phyloP scores from a whole-genome alignment of 2,797 vertebrate genomes.

The Limnodromus scolopaceus region DNA sequence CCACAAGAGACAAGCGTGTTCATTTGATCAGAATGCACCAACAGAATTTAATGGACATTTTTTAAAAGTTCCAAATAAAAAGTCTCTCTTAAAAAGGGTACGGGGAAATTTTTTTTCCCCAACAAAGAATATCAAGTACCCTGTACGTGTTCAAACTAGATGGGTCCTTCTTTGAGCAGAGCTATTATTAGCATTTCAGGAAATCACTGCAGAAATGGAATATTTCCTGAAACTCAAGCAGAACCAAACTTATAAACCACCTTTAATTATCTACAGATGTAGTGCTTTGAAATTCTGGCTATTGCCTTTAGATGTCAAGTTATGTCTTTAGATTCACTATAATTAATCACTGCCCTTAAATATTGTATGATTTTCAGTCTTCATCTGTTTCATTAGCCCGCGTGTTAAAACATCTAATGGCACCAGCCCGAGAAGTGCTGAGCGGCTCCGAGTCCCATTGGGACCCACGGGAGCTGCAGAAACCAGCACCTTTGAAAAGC shows the following conservation, averaged over 20 bases:
- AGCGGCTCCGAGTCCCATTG: neutral
- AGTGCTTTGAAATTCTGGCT: constrained; percentile 55
- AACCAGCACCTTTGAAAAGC: neutral
- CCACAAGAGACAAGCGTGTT: constrained; percentile 4
- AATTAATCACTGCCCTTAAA: constrained; percentile 65
- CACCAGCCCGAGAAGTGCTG: constrained; percentile 17
- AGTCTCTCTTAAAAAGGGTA: neutral
- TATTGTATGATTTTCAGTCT: constrained; percentile 62
- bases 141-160: neutral
- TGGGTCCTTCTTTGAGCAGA: neutral
- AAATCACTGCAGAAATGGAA: constrained; percentile 52
- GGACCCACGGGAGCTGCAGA: neutral
- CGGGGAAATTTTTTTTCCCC: neutral
- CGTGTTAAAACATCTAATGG: constrained; percentile 19
- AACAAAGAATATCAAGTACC: constrained; percentile 10
- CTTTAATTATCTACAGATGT: constrained; percentile 64
- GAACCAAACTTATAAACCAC: constrained; percentile 59
- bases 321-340: constrained; percentile 66
- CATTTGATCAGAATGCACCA: constrained; percentile 56
- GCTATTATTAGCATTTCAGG: constrained; percentile 65
- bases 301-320: constrained; percentile 63
- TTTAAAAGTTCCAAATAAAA: constrained; percentile 36
- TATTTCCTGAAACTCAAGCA: constrained; percentile 58
- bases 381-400: constrained; percentile 56
- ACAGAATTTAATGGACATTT: constrained; percentile 35